These are phyloP conservation scores for Anastrepha obliqua DNA, from an alignment of 1,140 invertebrate species.

Conservation along the genomic window DNA sequence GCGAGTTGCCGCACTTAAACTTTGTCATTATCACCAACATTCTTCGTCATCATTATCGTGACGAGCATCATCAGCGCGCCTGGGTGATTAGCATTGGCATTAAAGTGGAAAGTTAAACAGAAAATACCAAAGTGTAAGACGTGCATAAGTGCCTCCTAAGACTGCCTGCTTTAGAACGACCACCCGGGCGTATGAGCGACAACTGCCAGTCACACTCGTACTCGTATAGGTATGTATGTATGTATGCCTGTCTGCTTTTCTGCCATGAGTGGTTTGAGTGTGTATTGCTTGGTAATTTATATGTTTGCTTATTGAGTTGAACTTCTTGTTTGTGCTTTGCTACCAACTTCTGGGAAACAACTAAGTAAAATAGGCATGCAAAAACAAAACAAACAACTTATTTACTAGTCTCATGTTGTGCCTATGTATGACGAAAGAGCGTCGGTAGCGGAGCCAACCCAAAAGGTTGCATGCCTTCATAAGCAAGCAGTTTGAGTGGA, in stretches of 20 bases:
- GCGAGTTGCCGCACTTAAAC: neutral
- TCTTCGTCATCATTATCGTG: neutral
- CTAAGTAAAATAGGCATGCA: neutral
- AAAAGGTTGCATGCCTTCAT: neutral
- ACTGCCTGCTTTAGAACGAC: neutral
- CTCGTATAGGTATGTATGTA: neutral
- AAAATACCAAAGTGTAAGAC: slow-evolving; percentile 16
- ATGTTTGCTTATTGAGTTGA: slow-evolving; percentile 51
- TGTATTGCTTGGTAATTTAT: slow-evolving; percentile 34
- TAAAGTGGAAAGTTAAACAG: slow-evolving; percentile 25
- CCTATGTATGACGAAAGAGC: neutral
- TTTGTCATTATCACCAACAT: neutral
- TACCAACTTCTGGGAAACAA: slow-evolving; percentile 24
- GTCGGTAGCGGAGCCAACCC: neutral
- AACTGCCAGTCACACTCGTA: neutral
- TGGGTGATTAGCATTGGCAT: neutral
- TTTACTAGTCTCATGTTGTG: neutral
- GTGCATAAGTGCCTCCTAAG: neutral
- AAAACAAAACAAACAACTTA: neutral
- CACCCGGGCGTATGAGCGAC: slow-evolving; percentile 32
- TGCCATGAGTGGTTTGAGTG: neutral
- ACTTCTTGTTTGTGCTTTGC: slow-evolving; percentile 47
- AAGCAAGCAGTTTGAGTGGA: neutral
- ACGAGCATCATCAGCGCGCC: neutral
- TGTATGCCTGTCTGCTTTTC: neutral